Evolutionary conservation across 2,797 vertebrate species (phyloP), one percentile per base, ranked within the genome.

Genomic region (Tapirus indicus): DNA sequence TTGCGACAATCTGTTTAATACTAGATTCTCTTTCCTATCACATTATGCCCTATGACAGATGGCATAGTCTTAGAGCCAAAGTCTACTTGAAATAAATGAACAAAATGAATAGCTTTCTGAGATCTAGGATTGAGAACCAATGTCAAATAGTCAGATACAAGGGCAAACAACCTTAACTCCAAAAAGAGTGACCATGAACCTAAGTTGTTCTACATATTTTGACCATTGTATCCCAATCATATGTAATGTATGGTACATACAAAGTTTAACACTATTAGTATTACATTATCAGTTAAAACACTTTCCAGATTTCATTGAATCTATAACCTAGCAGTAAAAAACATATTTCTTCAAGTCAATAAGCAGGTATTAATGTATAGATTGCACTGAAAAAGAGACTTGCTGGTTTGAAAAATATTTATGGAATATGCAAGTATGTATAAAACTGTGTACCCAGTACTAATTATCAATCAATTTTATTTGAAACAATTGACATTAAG

Each of bases 321-420:
- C 44, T 62, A 38, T 77, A 77, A 77, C 4, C 62, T 60, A 47
- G 6, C 23, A 54, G 52, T 10, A 79, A 9, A 91, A 78, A 95
- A 38, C 7, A 10, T 38, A 91, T 41, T 68, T 78, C 20, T 69
- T 85, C 62, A 91, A 68, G 72, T 68, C 38, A 79, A 17, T 85
- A 95, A 41, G 35, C 80, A 95, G 72, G 5, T 52, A 91, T 52
- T 71, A 71, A 85, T 54, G 23, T 54, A 54, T 64, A 79, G 52
- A 35, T 60, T 69, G 8, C 11, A 91, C 8, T 44, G 56, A 79
- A 71, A 49, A 85, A 58, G 6, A 88, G 25, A 49, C 32, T 72
- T 88, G 75, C 25, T 88, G 29, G 8, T 86, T 93, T 85, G 47
- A 77, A 85, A 92, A 92, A 75, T 80, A 93, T 38, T 44, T 78